phyloP scores from a whole-genome alignment of 2,797 vertebrate species.

The Halcyon chelicuti region DNA sequence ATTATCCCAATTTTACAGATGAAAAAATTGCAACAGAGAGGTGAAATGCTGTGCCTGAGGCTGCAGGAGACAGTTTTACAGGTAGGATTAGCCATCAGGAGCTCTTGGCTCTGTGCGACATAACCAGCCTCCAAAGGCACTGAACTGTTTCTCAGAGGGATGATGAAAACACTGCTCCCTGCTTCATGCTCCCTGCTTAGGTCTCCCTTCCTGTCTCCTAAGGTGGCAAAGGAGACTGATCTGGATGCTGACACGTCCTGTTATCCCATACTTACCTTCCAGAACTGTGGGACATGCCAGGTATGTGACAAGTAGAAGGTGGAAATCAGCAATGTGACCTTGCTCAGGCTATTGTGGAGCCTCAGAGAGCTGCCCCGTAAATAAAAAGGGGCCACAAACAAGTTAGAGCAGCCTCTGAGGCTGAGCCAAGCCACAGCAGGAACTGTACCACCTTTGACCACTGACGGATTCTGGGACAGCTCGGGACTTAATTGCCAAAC shows the following conservation, averaged over 20 bases:
- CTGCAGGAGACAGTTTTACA: not conserved
- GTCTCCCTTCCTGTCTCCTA: not conserved
- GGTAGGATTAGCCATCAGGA: not conserved
- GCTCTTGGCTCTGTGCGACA: not conserved
- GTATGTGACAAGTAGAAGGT: not conserved
- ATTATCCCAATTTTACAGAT: constrained; percentile 69
- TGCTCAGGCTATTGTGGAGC: not conserved
- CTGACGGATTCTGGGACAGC: not conserved
- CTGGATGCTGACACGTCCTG: not conserved
- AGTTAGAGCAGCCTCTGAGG: not conserved
- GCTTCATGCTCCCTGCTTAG: not conserved
- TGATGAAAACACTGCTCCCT: not conserved
- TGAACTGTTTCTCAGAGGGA: not conserved
- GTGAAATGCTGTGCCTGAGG: constrained; percentile 33
- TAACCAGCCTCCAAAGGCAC: not conserved
- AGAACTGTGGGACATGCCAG: not conserved
- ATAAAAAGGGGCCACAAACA: not conserved
- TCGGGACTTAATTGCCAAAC: not conserved
- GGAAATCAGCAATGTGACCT: not conserved
- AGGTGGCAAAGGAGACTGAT: not conserved
- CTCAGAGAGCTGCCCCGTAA: not conserved
- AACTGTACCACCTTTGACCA: not conserved
- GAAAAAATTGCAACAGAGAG: constrained; percentile 42
- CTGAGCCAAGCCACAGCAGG: constrained; percentile 1
- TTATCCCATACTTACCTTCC: not conserved